Percentiles rank a stretch among this genome's conserved stretches.
phyloP scores from a whole-genome alignment of 2,888 invertebrate genomes.

The Argyresthia goedartella region DNA sequence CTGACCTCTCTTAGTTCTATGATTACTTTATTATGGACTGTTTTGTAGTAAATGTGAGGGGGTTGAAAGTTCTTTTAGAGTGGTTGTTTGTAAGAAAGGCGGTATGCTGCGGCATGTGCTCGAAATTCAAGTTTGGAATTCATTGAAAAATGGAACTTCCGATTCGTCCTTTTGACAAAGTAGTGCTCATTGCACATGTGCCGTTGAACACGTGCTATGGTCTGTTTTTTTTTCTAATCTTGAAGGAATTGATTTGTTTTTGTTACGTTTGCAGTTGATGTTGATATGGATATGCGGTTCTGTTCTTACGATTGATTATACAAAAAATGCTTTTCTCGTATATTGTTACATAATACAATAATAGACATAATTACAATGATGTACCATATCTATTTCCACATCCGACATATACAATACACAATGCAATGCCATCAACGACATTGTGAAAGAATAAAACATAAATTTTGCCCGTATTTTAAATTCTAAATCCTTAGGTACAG shows the following conservation, averaged over 20 bases:
- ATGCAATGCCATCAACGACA: too few species aligned
- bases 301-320: constrained; percentile 8
- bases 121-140: constrained; percentile 27
- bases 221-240: constrained; percentile 26
- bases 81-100: constrained; percentile 21
- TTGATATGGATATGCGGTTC: neutral
- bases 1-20: too few species aligned
- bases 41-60: constrained; percentile 5
- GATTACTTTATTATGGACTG: too few species aligned
- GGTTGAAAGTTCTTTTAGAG: constrained; percentile 16
- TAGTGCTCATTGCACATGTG: constrained; percentile 33
- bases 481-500: too few species aligned
- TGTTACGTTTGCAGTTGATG: neutral
- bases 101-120: constrained; percentile 24
- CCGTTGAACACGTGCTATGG: constrained; percentile 33
- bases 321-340: too few species aligned
- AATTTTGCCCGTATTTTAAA: too few species aligned
- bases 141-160: constrained; percentile 38
- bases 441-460: too few species aligned
- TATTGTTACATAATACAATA: too few species aligned
- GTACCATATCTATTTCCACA: too few species aligned
- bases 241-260: constrained; percentile 5
- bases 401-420: too few species aligned
- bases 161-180: constrained; percentile 39
- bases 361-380: too few species aligned